Conservation (phyloP, 2,797 vertebrate genomes). For the Spea hammondii region DNA sequence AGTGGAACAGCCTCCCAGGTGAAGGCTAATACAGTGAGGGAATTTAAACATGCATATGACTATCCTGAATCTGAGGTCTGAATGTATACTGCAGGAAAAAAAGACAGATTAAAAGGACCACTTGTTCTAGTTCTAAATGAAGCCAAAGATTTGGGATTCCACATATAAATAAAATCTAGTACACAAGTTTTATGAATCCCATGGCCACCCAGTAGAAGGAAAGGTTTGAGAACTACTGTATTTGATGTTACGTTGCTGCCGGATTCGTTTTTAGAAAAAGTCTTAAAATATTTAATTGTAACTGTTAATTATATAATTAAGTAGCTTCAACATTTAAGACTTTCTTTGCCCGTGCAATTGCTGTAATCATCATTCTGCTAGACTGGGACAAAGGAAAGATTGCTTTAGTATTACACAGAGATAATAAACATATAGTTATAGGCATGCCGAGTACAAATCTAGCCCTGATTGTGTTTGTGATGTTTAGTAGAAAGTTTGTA, state of each 20-base stretch:
- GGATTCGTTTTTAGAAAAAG: not conserved
- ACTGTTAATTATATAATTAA: slow-evolving; percentile 3
- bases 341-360: not conserved
- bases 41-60: too few species aligned
- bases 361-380: not conserved
- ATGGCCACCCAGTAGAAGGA: too few species aligned
- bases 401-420: not conserved
- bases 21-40: too few species aligned
- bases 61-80: too few species aligned
- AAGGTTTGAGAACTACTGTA: not conserved
- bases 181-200: too few species aligned
- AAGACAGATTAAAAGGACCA: too few species aligned
- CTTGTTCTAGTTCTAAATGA: too few species aligned
- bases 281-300: slow-evolving; percentile 3
- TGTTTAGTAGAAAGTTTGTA: too few species aligned
- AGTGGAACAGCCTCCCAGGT: too few species aligned
- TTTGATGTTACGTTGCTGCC: not conserved
- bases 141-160: too few species aligned
- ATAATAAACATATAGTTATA: not conserved
- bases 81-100: too few species aligned
- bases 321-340: not conserved
- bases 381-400: not conserved
- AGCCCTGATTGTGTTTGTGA: not conserved
- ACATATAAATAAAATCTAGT: too few species aligned
- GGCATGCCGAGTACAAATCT: not conserved